Evolutionary conservation across 2,113 vertebrate genomes (phyloP).

Genomic region (Mesocricetus auratus): DNA sequence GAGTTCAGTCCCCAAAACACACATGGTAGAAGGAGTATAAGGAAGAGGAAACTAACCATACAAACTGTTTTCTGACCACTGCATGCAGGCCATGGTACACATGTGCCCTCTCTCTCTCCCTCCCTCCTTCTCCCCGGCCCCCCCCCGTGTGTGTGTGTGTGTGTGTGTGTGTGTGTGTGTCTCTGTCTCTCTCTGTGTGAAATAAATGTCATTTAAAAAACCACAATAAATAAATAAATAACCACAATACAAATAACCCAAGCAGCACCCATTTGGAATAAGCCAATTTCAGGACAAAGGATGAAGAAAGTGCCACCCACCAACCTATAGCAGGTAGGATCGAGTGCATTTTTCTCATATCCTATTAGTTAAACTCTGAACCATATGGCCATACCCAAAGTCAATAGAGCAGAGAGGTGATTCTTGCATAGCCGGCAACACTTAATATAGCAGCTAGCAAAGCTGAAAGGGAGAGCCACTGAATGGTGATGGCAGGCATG

Average conservation of each 20-base stretch:
- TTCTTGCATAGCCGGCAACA: background rate
- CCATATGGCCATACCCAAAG: background rate
- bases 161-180: no score
- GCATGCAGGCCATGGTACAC: background rate
- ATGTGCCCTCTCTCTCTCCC: background rate
- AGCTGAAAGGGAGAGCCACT: background rate
- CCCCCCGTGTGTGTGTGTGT: no score
- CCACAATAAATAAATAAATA: background rate
- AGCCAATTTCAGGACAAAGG: constrained; percentile 8
- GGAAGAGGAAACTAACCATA: no score
- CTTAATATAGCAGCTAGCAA: background rate
- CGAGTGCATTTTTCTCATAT: background rate
- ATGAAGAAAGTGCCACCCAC: background rate
- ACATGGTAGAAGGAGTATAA: no score
- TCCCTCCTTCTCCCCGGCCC: no score
- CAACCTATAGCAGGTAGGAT: background rate
- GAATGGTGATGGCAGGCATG: background rate
- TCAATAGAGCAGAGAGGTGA: background rate
- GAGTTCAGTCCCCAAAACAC: background rate
- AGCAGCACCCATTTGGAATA: background rate
- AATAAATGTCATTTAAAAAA: background rate
- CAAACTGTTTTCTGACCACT: background rate
- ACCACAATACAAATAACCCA: background rate
- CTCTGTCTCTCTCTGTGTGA: background rate
- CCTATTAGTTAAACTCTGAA: background rate